Base-by-base conservation (phyloP, 1,140 invertebrate genomes). In the Panulirus ornatus region DNA sequence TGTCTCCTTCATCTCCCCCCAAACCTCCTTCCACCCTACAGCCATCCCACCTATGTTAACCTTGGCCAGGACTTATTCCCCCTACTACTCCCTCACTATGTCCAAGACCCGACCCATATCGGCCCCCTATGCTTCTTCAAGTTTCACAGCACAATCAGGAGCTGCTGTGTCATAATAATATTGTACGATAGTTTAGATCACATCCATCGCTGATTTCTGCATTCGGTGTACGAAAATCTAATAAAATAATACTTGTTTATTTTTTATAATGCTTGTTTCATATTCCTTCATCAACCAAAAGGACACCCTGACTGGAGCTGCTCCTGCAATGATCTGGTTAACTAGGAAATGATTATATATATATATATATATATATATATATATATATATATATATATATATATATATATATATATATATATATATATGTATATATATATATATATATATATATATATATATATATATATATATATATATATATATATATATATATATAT, bases 161-260 rank as follows among this genome's bases (percentile, higher is more conserved):
- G 34, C 75, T 44, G 75, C 22, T 40, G 40, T 47, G 27, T 30
- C 42, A n/a, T n/a, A 47, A 78, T 22, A 27, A 78, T 76, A 30
- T 36, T 78, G 40, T 78, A 78, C 30, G 36, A 66, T 83, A 83
- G 19, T 38, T 70, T 70, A 83, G 81, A 63, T 27, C 30, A 40
- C 54, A 82, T 19, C 36, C 27, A 22, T 54, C 54, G 40, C 58
- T 58, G 58, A 63, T 66, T 40, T 66, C 16, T 40, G 40, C 38
- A 87, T 87, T 87, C 85, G 75, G 73, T 87, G 85, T 87, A 66
- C 54, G 85, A 87, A 63, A 63, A 30, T 66, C 85, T 87, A 87
- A 76, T 87, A 87, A 87, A 87, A 66, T 87, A 87, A 87, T 87
- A 87, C 47, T 87, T 87, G 85, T 87, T 87, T 87, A 79, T 79